Evolutionary conservation across 2,888 invertebrate species (phyloP), one percentile per base, ranked within the genome.

Genomic region (Stictocephala bisonia): DNA sequence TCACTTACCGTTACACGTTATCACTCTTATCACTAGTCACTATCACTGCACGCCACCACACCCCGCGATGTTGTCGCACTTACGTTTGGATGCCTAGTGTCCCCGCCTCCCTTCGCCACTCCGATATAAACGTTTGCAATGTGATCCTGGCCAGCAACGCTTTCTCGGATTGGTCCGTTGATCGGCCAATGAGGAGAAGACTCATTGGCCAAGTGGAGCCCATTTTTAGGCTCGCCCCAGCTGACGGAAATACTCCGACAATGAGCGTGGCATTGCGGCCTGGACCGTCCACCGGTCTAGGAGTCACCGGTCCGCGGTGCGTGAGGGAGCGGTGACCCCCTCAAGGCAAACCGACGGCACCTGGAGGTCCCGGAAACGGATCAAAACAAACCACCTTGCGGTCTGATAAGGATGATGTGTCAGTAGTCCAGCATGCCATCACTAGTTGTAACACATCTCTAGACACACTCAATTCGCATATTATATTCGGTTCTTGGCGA

Each of bases 81-180:
- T 94, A 95, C 95, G 94, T 93, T 94, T 91, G 91, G 93, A 93
- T 94, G 95, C 94, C 94, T 94, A 95, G 95, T 95, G 95, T 92
- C 91, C 90, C 90, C 88, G 88, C 89, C 88, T 88, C 88, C 88
- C 88, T 86, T 87, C 86, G 84, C 84, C 84, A 86, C 86, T 87
- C 87, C 87, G 88, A 91, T 92, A 91, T 92, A 92, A 92, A 91
- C 91, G 86, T 86, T 85, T 87, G 92, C 89, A 91, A 92, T 88
- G 89, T 90, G 91, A 92, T 90, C 90, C 91, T 87, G 84, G 83
- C 80, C 83, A 86, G 84, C 84, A 85, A 86, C 84, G 83, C 78
- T 80, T 69, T 35, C 56, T 13, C 20, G 71, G 81, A 88, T 88
- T 88, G 87, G 88, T 72, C 77, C 78, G 40, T 13, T 67, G 1